These are phyloP conservation scores for Marronus borbonicus DNA, from an alignment of 2,888 invertebrate genomes.

Conservation along the genomic window DNA sequence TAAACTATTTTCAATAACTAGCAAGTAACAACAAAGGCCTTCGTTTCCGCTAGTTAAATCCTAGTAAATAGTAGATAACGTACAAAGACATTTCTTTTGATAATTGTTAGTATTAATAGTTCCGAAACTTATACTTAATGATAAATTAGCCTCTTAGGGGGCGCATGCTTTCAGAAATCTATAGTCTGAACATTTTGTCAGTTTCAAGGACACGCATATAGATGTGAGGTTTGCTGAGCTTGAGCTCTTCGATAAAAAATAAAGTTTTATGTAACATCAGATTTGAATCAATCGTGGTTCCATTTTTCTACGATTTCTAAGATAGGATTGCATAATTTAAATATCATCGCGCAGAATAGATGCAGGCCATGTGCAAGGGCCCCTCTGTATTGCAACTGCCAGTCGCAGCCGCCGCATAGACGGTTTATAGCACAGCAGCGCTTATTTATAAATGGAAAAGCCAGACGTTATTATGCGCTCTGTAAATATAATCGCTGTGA, in stretches of 20 bases:
- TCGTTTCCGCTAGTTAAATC: too few relatives aligned
- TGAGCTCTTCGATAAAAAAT: not conserved
- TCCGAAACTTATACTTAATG: too few relatives aligned
- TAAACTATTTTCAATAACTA: too few relatives aligned
- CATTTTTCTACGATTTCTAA: not conserved
- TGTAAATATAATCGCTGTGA: slow-evolving; percentile 46
- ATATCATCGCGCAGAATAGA: not conserved
- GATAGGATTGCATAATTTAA: not conserved
- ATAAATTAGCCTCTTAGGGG: too few relatives aligned
- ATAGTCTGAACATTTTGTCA: too few relatives aligned
- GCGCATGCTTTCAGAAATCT: too few relatives aligned
- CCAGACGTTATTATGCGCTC: slow-evolving; percentile 47
- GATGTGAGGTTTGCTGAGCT: too few relatives aligned
- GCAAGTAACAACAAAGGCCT: too few relatives aligned
- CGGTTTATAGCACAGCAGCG: slow-evolving; percentile 26
- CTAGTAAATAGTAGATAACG: too few relatives aligned
- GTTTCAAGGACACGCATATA: too few relatives aligned
- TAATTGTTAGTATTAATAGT: too few relatives aligned
- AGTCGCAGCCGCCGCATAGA: slow-evolving; percentile 34
- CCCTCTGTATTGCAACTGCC: slow-evolving; percentile 25
- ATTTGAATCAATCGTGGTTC: not conserved
- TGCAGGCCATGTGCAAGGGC: slow-evolving; percentile 4
- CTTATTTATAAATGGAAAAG: slow-evolving; percentile 47
- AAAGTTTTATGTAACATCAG: not conserved
- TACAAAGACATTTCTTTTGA: too few relatives aligned